Base-by-base conservation (phyloP, 2,888 invertebrate species). In the Trichacis sp. region DNA sequence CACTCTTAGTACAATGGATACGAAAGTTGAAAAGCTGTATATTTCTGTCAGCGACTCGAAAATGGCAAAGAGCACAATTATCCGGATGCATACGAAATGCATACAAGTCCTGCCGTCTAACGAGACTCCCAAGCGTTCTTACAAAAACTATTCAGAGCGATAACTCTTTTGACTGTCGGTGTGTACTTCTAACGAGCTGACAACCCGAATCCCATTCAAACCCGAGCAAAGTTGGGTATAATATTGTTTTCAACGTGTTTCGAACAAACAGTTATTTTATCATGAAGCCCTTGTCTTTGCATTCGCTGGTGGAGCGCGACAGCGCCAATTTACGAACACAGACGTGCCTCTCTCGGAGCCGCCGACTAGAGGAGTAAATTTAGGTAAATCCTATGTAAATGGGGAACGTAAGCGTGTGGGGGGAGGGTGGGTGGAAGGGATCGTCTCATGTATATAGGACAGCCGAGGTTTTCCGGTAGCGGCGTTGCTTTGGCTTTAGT, bases 311-410 rank as follows among this genome's bases (percentile, higher is more conserved):
- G 56, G 56, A 51, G 46, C 62, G 62, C 62, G 58, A 62, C 66
- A 62, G 62, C 66, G 55, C 62, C 62, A 66, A 66, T 66, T 66
- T 66, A 66, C 66, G 58, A 59, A 62, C 66, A 48, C 55, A 51
- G 59, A 59, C 62, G 66, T 66, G 61, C 54, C 55, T 54, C 51
- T 51, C 60, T 45, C 49, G n/a, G 52, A 29, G 60, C 60, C 52
- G 60, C 42, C 57, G 51, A 57, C 59, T 38, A 45, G 60, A 55
- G 54, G 60, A 69, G 64, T 66, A 69, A 69, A 69, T 66, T 66
- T 64, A 64, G 69, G 61, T 66, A 69, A 69, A 61, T 66, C 69
- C 64, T 64, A 69, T 69, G 66, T 64, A 66, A 69, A 69, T 64
- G 61, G 66, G 47, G 61, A 43, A 40, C 49, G 47, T 33, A 48